A percentile compares a stretch with the other conserved stretches of the same genome.
Conservation (phyloP, 2,888 invertebrate genomes). For the Xanthorhoe designata region DNA sequence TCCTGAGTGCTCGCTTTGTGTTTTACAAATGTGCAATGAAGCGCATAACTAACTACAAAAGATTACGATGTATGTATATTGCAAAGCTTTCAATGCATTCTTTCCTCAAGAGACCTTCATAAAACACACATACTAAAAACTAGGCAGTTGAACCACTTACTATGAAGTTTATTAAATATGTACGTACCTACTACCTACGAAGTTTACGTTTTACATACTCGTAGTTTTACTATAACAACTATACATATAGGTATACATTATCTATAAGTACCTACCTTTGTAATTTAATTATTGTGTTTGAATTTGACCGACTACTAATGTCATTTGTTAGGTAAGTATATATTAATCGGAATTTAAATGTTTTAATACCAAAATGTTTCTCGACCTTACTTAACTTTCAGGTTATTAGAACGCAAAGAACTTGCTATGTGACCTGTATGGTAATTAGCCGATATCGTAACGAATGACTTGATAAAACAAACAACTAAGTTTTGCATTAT, state of each 20-base stretch:
- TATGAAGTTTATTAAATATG: no score
- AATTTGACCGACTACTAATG: neutral
- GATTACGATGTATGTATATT: conserved; percentile 12
- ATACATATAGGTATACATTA: no score
- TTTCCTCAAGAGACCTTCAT: neutral
- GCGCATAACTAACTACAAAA: conserved; percentile 19
- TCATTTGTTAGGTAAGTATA: conserved; percentile 2
- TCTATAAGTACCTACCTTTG: no score
- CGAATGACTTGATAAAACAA: conserved; percentile 31
- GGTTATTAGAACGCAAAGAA: conserved; percentile 25
- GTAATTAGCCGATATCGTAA: conserved; percentile 27
- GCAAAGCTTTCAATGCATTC: conserved; percentile 3
- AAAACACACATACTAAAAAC: neutral
- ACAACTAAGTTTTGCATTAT: conserved; percentile 28
- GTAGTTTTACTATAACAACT: no score
- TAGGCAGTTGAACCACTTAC: neutral
- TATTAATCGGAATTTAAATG: conserved; percentile 1
- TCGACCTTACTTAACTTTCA: conserved; percentile 26
- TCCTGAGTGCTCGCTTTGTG: conserved; percentile 20
- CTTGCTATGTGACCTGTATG: conserved; percentile 25
- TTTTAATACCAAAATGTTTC: conserved; percentile 5
- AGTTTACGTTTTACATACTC: no score
- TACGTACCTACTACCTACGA: no score
- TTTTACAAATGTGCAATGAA: conserved; percentile 12
- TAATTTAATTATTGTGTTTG: neutral